Evolutionary conservation across 2,797 vertebrate genomes (phyloP).

Genomic region (Thamnophis elegans): DNA sequence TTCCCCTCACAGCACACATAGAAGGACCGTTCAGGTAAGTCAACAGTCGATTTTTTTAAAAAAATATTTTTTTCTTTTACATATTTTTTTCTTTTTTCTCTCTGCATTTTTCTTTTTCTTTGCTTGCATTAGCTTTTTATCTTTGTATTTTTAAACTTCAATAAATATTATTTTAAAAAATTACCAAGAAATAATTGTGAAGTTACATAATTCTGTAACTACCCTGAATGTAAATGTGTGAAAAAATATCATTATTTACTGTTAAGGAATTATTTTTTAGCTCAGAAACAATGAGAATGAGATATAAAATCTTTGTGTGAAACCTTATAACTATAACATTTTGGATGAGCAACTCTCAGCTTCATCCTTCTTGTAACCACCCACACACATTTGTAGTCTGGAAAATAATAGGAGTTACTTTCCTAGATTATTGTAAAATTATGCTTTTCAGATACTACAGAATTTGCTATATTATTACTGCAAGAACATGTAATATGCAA

Average conservation of each 20-base stretch:
- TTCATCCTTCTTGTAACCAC: neutral
- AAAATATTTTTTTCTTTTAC: neutral
- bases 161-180: neutral
- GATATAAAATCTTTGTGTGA: neutral
- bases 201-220: neutral
- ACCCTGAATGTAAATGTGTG: neutral
- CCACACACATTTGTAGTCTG: neutral
- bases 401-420: neutral
- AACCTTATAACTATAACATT: neutral
- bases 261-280: neutral
- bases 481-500: too few relatives aligned
- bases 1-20: too few relatives aligned
- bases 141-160: neutral
- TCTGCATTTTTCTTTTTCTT: neutral
- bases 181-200: neutral
- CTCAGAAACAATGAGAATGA: neutral
- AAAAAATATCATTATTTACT: neutral
- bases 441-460: too few relatives aligned
- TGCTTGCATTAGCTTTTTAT: neutral
- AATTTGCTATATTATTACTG: too few relatives aligned
- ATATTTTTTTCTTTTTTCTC: neutral
- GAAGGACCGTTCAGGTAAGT: too few relatives aligned
- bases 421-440: too few relatives aligned
- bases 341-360: neutral
- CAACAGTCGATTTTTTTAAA: neutral